phyloP scores from a whole-genome alignment of 2,797 vertebrate genomes.

The Ciconia nigra region DNA sequence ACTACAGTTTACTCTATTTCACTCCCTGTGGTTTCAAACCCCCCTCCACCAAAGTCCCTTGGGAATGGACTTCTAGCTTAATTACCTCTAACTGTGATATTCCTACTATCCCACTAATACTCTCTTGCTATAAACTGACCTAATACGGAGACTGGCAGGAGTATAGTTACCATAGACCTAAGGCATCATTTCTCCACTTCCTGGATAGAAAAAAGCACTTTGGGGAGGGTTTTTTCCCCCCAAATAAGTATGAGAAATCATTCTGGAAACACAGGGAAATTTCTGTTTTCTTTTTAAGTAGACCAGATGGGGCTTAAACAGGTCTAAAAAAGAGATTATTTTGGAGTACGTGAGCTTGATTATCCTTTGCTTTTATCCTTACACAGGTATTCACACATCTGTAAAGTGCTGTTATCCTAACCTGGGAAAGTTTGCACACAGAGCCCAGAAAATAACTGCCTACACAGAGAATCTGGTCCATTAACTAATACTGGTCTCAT shows the following conservation, averaged over 20 bases:
- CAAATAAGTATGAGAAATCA: background rate
- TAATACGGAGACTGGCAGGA: background rate
- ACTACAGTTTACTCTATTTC: background rate
- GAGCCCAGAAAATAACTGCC: background rate
- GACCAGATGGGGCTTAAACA: background rate
- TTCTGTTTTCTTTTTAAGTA: background rate
- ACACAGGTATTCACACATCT: background rate
- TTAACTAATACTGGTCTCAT: background rate
- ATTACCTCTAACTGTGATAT: background rate
- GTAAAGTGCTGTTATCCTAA: background rate
- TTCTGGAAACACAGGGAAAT: background rate
- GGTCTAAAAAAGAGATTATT: background rate
- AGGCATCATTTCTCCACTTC: background rate
- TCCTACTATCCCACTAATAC: background rate
- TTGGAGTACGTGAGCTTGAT: background rate
- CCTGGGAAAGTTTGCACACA: background rate
- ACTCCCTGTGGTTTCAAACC: background rate
- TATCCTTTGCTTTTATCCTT: background rate
- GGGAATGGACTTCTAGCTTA: background rate
- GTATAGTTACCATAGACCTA: background rate
- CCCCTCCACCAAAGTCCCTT: background rate
- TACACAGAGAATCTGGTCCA: background rate
- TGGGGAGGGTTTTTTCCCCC: fast-evolving
- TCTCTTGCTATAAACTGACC: background rate
- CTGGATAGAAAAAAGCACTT: background rate